phyloP scores from a whole-genome alignment of 2,113 vertebrate genomes.

The Trinectes maculatus region DNA sequence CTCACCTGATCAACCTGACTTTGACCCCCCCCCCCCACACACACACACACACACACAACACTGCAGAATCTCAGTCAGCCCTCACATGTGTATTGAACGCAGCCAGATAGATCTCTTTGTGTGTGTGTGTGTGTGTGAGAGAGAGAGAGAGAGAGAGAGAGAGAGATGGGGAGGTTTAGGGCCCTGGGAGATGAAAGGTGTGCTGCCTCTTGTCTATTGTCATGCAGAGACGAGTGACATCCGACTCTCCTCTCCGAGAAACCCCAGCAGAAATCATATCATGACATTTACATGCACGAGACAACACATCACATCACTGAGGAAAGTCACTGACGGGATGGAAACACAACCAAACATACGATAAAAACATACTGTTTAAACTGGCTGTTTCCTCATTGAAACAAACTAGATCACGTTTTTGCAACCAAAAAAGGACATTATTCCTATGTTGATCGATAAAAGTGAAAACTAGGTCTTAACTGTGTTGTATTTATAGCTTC shows the following conservation, averaged over 20 bases:
- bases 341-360: too few relatives aligned
- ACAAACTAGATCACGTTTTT: too few relatives aligned
- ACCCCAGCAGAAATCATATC: conserved; percentile 1
- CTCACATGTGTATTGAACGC: conserved; percentile 54
- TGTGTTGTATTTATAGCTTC: too few relatives aligned
- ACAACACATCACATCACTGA: not conserved
- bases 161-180: conserved; percentile 15
- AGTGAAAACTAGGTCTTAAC: too few relatives aligned
- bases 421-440: too few relatives aligned
- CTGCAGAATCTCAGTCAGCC: conserved; percentile 28
- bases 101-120: conserved; percentile 41
- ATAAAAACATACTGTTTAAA: too few relatives aligned
- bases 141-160: conserved; percentile 8
- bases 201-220: conserved; percentile 48
- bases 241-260: conserved; percentile 21
- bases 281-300: not conserved
- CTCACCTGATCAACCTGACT: conserved; percentile 33
- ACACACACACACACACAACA: not conserved
- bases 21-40: conserved; percentile 25
- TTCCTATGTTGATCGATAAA: too few relatives aligned
- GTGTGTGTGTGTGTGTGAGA: conserved; percentile 29
- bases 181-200: conserved; percentile 55
- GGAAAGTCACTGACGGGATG: too few relatives aligned
- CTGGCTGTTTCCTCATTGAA: too few relatives aligned
- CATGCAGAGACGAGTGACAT: conserved; percentile 55